phyloP scores from a whole-genome alignment of 2,797 vertebrate species.

The Sebastiscus tertius region DNA sequence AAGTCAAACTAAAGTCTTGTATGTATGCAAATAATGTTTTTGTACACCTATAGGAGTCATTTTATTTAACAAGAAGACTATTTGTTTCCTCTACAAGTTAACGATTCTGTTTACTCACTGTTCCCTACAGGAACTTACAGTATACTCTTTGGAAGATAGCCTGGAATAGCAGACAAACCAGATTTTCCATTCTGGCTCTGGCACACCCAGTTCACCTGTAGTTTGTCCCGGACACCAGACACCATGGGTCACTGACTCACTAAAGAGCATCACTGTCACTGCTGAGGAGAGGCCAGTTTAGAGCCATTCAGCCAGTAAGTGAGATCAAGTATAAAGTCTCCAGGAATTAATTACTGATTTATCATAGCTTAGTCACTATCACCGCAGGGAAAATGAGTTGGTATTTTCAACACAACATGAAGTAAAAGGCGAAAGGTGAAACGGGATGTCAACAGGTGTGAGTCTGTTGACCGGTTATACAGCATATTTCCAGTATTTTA shows the following conservation, averaged over 20 bases:
- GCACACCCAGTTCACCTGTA: constrained; percentile 62
- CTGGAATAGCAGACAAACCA: constrained; percentile 49
- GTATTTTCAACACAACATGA: neutral
- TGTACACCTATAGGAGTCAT: neutral
- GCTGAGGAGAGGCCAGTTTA: neutral
- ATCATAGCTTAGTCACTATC: neutral
- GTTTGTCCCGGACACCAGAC: constrained; percentile 56
- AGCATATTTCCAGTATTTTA: neutral
- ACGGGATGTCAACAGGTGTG: neutral
- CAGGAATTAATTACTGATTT: neutral
- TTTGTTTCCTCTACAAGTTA: neutral
- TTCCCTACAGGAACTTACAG: neutral
- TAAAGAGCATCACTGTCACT: constrained; percentile 9
- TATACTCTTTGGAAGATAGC: neutral
- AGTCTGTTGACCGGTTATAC: neutral
- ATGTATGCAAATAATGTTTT: neutral
- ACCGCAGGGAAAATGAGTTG: neutral
- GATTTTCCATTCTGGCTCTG: constrained; percentile 55
- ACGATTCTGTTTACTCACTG: constrained; percentile 44
- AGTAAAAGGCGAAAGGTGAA: neutral
- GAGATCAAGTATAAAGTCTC: neutral
- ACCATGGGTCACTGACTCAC: constrained; percentile 41
- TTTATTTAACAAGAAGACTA: neutral
- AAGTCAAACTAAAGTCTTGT: neutral
- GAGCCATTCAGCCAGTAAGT: neutral